Percentiles rank a stretch among this genome's conserved stretches.
These are phyloP conservation scores for Melanostoma mellinum DNA, from an alignment of 2,888 invertebrate genomes.

Conservation along the genomic window DNA sequence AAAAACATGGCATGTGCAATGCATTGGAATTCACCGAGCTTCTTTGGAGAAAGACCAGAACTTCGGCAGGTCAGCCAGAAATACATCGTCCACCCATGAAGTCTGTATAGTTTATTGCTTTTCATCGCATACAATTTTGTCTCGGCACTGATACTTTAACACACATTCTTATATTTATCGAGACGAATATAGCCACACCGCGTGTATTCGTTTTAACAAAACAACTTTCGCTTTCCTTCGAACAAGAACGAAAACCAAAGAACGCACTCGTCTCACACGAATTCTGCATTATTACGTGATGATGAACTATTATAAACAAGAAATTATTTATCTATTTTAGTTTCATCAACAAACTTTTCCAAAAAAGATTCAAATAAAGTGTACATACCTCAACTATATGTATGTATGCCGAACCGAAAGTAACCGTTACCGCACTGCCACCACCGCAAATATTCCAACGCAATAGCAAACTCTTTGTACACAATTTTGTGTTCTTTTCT, in stretches of 20 bases:
- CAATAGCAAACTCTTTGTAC: conserved; percentile 43
- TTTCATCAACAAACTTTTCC: conserved; percentile 22
- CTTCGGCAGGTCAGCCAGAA: conserved; percentile 44
- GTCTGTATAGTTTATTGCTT: conserved; percentile 55
- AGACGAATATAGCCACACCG: conserved; percentile 54
- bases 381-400: conserved; percentile 17
- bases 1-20: conserved; percentile 30
- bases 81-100: conserved; percentile 47
- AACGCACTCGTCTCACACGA: conserved; percentile 38
- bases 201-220: conserved; percentile 57
- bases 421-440: not conserved
- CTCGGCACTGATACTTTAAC: conserved; percentile 28
- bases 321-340: conserved; percentile 34
- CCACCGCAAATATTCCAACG: conserved; percentile 39
- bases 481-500: conserved; percentile 4
- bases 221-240: conserved; percentile 62
- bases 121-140: conserved; percentile 49
- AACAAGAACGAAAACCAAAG: conserved; percentile 37
- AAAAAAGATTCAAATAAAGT: conserved; percentile 23
- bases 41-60: conserved; percentile 35
- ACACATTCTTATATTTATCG: conserved; percentile 53
- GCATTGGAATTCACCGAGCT: conserved; percentile 43
- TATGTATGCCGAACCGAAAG: conserved; percentile 1
- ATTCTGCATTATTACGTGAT: conserved; percentile 60
- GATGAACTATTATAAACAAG: conserved; percentile 46